Percentiles rank a stretch among this genome's conserved stretches.
These are phyloP conservation scores for Coracias cyanogaster DNA, from an alignment of 2,797 vertebrate species.

Conservation along the genomic window DNA sequence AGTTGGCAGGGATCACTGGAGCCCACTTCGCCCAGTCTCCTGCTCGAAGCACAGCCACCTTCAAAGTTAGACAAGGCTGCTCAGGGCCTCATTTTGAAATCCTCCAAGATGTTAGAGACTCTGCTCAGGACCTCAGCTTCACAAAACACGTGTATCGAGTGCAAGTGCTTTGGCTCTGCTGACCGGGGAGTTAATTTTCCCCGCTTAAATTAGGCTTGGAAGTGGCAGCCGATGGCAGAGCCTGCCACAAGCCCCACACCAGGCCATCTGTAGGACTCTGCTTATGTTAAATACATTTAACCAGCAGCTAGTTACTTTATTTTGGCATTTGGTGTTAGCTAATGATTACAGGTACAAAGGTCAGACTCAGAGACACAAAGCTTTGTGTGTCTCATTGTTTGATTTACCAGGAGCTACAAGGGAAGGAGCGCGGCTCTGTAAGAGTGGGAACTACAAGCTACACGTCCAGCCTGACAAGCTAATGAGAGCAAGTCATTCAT, in stretches of 20 bases:
- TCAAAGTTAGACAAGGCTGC: not conserved
- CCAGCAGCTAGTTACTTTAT: not conserved
- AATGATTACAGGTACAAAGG: conserved; percentile 59
- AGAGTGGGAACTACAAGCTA: conserved; percentile 12
- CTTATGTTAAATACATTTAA: conserved; percentile 15
- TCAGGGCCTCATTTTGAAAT: not conserved
- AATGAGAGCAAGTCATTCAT: conserved; percentile 68
- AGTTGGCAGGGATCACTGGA: not conserved
- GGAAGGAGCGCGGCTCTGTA: not conserved
- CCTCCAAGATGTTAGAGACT: not conserved
- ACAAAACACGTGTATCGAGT: not conserved
- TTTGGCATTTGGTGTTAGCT: conserved; percentile 24
- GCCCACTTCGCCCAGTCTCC: not conserved
- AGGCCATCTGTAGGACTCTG: not conserved
- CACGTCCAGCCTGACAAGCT: conserved; percentile 42
- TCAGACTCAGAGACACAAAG: conserved; percentile 29
- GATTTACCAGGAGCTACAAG: conserved; percentile 45
- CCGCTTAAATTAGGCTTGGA: not conserved
- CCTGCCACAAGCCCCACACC: not conserved
- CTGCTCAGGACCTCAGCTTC: not conserved
- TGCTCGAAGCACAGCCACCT: not conserved
- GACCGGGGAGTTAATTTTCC: not conserved
- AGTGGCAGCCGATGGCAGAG: not conserved
- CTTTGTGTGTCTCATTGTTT: conserved; percentile 48
- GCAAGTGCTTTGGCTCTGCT: not conserved